phyloP scores from a whole-genome alignment of 2,113 vertebrate genomes.

The Chaetura pelagica region DNA sequence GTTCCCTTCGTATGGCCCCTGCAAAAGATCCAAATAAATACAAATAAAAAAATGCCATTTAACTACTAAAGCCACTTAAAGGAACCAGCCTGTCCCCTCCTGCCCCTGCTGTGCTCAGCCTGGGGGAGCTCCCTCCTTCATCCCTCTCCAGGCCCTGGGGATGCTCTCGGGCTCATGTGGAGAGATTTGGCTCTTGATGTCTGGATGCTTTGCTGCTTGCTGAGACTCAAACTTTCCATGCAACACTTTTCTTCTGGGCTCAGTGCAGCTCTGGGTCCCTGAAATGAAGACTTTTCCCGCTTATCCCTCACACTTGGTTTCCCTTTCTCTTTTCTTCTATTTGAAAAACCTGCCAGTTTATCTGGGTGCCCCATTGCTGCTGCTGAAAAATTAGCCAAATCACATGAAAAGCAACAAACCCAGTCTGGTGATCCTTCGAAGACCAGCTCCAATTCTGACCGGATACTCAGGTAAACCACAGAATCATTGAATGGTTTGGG shows the following conservation, averaged over 20 bases:
- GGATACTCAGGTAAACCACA: conserved; percentile 88
- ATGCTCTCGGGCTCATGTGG: background rate
- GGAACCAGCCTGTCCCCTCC: background rate
- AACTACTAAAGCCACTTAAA: background rate
- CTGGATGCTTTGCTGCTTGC: background rate
- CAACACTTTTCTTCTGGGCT: background rate
- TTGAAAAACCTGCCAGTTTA: conserved; percentile 78
- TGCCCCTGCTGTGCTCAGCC: background rate
- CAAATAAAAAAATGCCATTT: background rate
- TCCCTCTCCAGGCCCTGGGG: background rate
- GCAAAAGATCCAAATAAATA: background rate
- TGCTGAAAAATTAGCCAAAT: conserved; percentile 96
- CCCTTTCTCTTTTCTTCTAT: background rate
- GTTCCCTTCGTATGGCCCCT: background rate
- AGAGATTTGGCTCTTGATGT: background rate
- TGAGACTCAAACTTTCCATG: background rate
- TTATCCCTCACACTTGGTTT: background rate
- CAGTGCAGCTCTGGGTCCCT: background rate
- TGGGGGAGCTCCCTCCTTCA: background rate
- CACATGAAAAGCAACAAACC: conserved; percentile 92
- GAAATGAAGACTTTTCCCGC: background rate
- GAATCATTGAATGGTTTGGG: no score
- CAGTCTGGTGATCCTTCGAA: conserved; percentile 87
- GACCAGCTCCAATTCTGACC: conserved; percentile 90
- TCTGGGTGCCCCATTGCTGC: conserved; percentile 98